Evolutionary conservation across 2,888 invertebrate genomes (phyloP).

Genomic region (Mechanitis messenoides): DNA sequence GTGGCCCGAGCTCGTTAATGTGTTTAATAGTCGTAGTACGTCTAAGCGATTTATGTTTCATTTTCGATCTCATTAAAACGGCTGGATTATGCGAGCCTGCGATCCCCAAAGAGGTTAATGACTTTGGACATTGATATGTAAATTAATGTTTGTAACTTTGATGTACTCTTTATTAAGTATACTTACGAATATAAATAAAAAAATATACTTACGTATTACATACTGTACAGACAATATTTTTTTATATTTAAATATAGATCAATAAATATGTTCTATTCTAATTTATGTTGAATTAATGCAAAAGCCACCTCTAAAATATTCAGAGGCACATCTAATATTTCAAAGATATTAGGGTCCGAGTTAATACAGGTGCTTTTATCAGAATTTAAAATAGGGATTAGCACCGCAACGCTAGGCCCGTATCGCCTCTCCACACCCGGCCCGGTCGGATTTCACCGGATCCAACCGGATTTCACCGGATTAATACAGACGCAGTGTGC

Average conservation of each 20-base stretch:
- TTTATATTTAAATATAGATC: constrained; percentile 15
- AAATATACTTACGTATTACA: too few relatives aligned
- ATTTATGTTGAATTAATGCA: too few relatives aligned
- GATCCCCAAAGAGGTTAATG: constrained; percentile 55
- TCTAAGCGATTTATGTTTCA: constrained; percentile 74
- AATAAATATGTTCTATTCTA: constrained; percentile 1
- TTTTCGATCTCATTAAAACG: constrained; percentile 74
- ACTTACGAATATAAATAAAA: too few relatives aligned
- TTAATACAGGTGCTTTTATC: constrained; percentile 66
- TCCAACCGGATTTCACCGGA: constrained; percentile 55
- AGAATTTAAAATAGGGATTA: constrained; percentile 74
- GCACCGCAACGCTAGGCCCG: constrained; percentile 58
- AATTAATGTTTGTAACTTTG: constrained; percentile 34
- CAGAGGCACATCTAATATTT: constrained; percentile 16
- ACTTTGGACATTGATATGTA: constrained; percentile 55
- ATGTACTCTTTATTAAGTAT: background rate
- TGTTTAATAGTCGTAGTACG: constrained; percentile 72
- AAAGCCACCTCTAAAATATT: constrained; percentile 2
- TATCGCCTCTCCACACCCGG: constrained; percentile 47
- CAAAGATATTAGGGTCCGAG: constrained; percentile 32
- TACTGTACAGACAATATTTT: too few relatives aligned
- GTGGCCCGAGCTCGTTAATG: constrained; percentile 71
- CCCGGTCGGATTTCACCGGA: constrained; percentile 53
- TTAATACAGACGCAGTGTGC: constrained; percentile 45
- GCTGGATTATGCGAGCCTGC: constrained; percentile 58